Evolutionary conservation across 2,888 invertebrate species (phyloP), one percentile per base, ranked within the genome.

Genomic region (Andricus quercusramuli): DNA sequence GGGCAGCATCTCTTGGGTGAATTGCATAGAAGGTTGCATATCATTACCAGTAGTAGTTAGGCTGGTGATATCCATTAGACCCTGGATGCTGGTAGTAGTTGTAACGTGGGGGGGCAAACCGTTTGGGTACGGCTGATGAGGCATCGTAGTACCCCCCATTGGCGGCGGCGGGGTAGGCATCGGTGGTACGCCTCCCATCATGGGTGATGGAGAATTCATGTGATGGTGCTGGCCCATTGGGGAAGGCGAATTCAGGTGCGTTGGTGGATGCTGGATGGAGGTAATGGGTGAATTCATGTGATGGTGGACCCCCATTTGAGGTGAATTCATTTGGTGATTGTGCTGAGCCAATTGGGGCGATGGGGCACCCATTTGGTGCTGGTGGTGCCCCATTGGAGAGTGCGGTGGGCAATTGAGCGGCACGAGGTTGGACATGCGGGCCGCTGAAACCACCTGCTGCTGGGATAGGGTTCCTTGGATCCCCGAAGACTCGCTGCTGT

Each of bases 21-120:
- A 94, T 87, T 91, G 93, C 92, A 82, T 44, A 86, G 93, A 64
- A 86, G 89, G 74, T 89, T 81, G 85, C 78, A 88, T 79, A 79
- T 87, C 87, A 85, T 89, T 90, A 96, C 97, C 97, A 97, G 95
- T 96, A 97, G 95, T 96, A 96, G 94, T 96, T 96, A 94, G 93
- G 94, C 89, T 91, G 92, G 89, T 92, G 92, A 91, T 91, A 92
- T 91, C 91, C 92, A 91, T 90, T 86, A 90, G 90, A 86, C 85
- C 91, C 91, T 89, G 91, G 91, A 88, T 91, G 90, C 82, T 94
- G 94, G 91, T 94, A 94, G 92, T 95, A 95, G 94, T 95, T 95
- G 95, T 95, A 96, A 96, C 96, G 96, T 96, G 96, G 96, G 96
- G 96, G 96, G 96, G 96, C 95, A 95, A 95, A 95, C 94, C 96